Evolutionary conservation across 2,888 invertebrate genomes (phyloP), one percentile per base, ranked within the genome.

Genomic region (Erynnis tages): DNA sequence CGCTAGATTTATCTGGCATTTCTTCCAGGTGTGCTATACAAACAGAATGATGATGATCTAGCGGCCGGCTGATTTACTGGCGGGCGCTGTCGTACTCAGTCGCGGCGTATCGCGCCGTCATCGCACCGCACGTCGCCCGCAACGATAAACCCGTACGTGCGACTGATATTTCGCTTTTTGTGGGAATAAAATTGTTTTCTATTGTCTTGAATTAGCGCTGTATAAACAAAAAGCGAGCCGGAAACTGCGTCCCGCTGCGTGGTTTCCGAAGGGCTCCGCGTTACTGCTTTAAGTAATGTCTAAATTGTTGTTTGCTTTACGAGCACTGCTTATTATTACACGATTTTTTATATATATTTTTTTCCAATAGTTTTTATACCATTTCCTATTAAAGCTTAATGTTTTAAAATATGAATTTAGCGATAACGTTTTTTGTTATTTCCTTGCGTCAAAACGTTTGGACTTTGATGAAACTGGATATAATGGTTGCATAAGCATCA

Each of bases 121-220:
- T 65, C 67, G 61, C 63, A 44, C 48, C 61, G 52, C 66, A 61
- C 63, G 64, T 65, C 58, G 57, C 46, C 52, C 54, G 54, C 54
- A 38, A 27, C 49, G 60, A 61, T 62, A 65, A 62, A 56, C 50
- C 57, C 45, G 56, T 64, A 66, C 62, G 67, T 67, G 67, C 64
- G 62, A 61, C 57, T 58, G 62, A 63, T 61, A 61, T 60, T 54
- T 58, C 50, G 58, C 61, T 59, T 54, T 55, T 58, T 63, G 62
- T 62, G 63, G 61, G 65, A 68, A 65, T 56, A 56, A 57, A 45
- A 52, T 46, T 35, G 47, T 54, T 50, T 55, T 45, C 52, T 56
- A 53, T 57, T 62, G 56, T 54, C 45, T 58, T 59, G 52, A 59
- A 55, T 56, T 58, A 57, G 49, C 54, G 54, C 57, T 44, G 44